Base-by-base conservation (phyloP, 2,888 invertebrate species). In the Yponomeuta plumbellus region DNA sequence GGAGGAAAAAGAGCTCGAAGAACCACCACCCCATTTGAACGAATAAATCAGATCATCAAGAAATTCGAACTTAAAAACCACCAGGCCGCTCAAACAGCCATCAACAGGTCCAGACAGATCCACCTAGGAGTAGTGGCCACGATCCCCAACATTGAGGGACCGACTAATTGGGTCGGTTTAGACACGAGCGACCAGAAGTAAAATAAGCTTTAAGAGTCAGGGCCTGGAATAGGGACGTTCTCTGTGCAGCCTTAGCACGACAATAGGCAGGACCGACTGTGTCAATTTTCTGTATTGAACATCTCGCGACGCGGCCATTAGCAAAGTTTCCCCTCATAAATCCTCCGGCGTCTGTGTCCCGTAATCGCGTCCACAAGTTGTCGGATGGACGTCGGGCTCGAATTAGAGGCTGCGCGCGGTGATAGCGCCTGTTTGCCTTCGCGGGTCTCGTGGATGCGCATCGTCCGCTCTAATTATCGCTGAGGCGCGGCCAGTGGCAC, bases 381-480 rank as follows among this genome's bases (percentile, higher is more conserved):
- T 80, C 76, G 79, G 84, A 80, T 79, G 82, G 81, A 78, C 81
- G 86, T 79, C 79, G 82, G 81, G 79, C 79, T 81, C 85, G 88
- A 89, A 88, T 89, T 86, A 88, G 88, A 84, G 86, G 86, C 83
- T 89, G 89, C 84, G 81, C 85, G 76, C 74, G 71, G 81, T 80
- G 89, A 89, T 89, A 88, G 85, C 81, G 81, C 78, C 56, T 84
- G 84, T 85, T 84, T 84, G 81, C 78, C 77, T 78, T 78, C 75
- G 44, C 73, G 74, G 79, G 83, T 79, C 81, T 83, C 88, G 87
- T 89, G 89, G 83, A 81, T 80, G 81, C 84, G 89, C 89, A 90
- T 90, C 86, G 85, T 84, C 80, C 80, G 78, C 79, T 81, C 86
- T 88, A 88, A 90, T 90, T 89, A 89, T 85, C 21, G n/a, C 65